Evolutionary conservation across 2,113 vertebrate genomes (phyloP), one percentile per base, ranked within the genome.

Genomic region (Ochotona princeps): DNA sequence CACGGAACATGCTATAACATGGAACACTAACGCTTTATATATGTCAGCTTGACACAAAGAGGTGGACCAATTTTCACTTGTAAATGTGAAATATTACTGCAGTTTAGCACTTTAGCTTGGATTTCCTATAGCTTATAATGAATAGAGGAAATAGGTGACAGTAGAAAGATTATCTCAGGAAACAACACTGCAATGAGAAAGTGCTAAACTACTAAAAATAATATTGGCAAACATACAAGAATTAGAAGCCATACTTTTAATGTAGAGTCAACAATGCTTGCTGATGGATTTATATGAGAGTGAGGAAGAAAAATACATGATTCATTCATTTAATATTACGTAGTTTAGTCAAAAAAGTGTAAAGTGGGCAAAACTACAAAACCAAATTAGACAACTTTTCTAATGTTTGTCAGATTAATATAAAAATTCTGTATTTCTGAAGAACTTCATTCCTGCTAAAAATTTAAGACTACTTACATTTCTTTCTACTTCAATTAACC

Each of bases 401-500:
- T 86, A 70, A 94, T 35, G 63, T 90, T 67, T 73, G 8, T 80
- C 60, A 90, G 44, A 63, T n/a, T 78, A 73, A 85, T 78, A 88
- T 9, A 83, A 79, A 25, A 13, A 63, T 63, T 5, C 14, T 89
- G 75, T 82, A 90, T 38, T 79, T 94, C 21, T 80, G 65, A 90
- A 94, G 66, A 72, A 14, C 2, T 35, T 84, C 26, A 38, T 65
- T 85, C 30, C 30, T 92, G 82, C 25, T 61, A 83, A 92, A 80
- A 86, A 5, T 67, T 87, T 44, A 0, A n/a, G 82, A 82, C 78
- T 87, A 96, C 99, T 98, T 97, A 99, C 99, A 95, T 99, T 99
- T 95, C 99, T 99, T 96, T 99, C 99, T 91, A 99, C 98, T 98
- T 99, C 99, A 26, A 99, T 99, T 95, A 99, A 98, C 90, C 99